Percentiles rank a stretch among this genome's conserved stretches.
Evolutionary conservation across 2,888 invertebrate genomes (phyloP).

Genomic region (Sisyra terminalis): DNA sequence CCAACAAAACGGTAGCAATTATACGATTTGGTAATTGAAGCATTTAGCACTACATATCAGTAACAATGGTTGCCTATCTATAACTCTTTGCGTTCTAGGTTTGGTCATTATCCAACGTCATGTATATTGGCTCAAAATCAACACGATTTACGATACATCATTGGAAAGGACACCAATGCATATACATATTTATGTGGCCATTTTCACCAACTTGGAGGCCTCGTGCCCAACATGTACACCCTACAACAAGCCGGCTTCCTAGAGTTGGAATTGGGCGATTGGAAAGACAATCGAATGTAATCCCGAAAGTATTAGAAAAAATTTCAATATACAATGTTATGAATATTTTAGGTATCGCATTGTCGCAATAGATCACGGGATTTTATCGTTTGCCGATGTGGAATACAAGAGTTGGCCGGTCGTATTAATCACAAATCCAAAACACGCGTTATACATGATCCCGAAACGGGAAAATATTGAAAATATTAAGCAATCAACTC

Average conservation of each 20-base stretch:
- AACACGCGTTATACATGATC: constrained; percentile 58
- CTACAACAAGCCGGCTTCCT: constrained; percentile 65
- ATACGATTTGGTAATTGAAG: constrained; percentile 38
- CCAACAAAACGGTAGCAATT: constrained; percentile 31
- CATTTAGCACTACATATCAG: not conserved
- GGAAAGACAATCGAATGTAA: constrained; percentile 79
- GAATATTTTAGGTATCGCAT: constrained; percentile 47
- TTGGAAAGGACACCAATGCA: constrained; percentile 40
- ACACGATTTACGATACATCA: constrained; percentile 35
- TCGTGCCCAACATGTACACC: constrained; percentile 73
- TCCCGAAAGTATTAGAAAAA: not conserved
- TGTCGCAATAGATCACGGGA: constrained; percentile 75
- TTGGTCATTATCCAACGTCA: constrained; percentile 87
- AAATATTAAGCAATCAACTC: constrained; percentile 49
- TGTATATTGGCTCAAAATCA: constrained; percentile 50
- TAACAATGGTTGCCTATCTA: not conserved
- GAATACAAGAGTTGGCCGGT: constrained; percentile 65
- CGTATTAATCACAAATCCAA: constrained; percentile 79
- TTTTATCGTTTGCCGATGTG: constrained; percentile 71
- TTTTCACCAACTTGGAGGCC: constrained; percentile 66
- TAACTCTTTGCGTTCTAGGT: too few relatives aligned
- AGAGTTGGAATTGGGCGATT: constrained; percentile 81
- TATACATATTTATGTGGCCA: constrained; percentile 80
- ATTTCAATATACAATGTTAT: not conserved
- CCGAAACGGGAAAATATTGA: constrained; percentile 56